Base-by-base conservation (phyloP, 2,113 vertebrate genomes). In the Gambusia affinis region DNA sequence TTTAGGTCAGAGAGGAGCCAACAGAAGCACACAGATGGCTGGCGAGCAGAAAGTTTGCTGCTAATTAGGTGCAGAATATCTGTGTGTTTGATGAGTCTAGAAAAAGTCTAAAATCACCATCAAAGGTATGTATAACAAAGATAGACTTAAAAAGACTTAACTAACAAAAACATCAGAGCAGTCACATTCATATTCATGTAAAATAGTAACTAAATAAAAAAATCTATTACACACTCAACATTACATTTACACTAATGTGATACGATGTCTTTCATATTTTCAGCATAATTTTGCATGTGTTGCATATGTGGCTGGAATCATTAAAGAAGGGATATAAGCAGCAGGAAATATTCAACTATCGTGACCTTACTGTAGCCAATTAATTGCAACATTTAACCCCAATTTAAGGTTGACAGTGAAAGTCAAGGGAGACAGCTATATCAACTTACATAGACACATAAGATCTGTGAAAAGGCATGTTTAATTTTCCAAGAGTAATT, bases 1-100 rank as follows among this genome's bases (percentile, higher is more conserved):
- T 65, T 65, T 17, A 27, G 64, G 33, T 65, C 33, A 27, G 22
- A 65, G 64, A 37, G 35, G 64, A 65, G 11, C 33, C 33, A 37
- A 65, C n/a, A 65, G 33, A 65, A 65, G 22, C 33, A 11, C 64
- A 39, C 24, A 65, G 24, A 65, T 65, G 64, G 64, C 33, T 37
- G 33, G 64, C 39, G 33, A 65, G 33, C 33, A 65, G 64, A 65
- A 14, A 24, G 33, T n/a, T 24, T 31, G 64, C 31, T 65, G 22
- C 22, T 65, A 65, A 67, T 44, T 27, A 67, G 27, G 42, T 22
- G 29, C 42, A 67, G 27, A 28, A 3, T 30, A 8, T 67, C n/a
- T 44, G 12, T 8, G 24, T 28, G 27, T 28, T 44, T 7, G 42
- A 15, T 67, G 42, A 39, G 6, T 51, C 28, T 28, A 67, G n/a